Evolutionary conservation across 2,888 invertebrate species (phyloP).

Genomic region (Falcaria lacertinaria): DNA sequence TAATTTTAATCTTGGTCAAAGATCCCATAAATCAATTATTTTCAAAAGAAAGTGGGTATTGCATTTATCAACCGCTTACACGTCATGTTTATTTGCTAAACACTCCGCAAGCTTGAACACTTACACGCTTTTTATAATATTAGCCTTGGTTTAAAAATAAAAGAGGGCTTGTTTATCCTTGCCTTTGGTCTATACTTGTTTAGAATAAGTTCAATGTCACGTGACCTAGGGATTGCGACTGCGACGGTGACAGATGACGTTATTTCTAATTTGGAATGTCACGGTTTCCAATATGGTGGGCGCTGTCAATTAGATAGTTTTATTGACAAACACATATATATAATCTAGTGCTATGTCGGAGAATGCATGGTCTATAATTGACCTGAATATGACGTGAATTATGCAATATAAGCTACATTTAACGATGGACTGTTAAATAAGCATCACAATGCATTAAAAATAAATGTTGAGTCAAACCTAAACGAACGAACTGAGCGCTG

Average conservation of each 20-base stretch:
- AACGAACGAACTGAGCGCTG: no score
- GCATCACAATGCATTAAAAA: no score
- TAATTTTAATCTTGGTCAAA: slow-evolving; percentile 10
- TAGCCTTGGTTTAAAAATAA: slow-evolving; percentile 1
- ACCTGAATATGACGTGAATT: no score
- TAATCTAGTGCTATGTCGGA: no score
- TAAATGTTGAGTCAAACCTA: no score
- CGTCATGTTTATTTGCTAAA: background rate
- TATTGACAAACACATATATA: no score
- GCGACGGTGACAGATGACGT: slow-evolving; percentile 25
- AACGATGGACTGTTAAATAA: no score
- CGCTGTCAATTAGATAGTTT: slow-evolving; percentile 9
- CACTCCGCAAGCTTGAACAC: background rate
- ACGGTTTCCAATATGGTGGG: slow-evolving; percentile 11
- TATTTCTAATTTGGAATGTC: slow-evolving; percentile 23
- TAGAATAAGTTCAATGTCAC: slow-evolving; percentile 62
- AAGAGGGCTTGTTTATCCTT: slow-evolving; percentile 20
- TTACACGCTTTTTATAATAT: background rate
- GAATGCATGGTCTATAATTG: no score
- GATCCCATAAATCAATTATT: slow-evolving; percentile 12
- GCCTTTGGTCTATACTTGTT: slow-evolving; percentile 39
- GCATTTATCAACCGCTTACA: background rate
- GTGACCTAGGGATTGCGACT: slow-evolving; percentile 40
- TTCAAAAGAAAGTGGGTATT: slow-evolving; percentile 6
- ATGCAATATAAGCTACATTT: no score